Percentiles rank a stretch among this genome's conserved stretches.
Conservation (phyloP, 2,888 invertebrate species). For the Incurvaria masculella region DNA sequence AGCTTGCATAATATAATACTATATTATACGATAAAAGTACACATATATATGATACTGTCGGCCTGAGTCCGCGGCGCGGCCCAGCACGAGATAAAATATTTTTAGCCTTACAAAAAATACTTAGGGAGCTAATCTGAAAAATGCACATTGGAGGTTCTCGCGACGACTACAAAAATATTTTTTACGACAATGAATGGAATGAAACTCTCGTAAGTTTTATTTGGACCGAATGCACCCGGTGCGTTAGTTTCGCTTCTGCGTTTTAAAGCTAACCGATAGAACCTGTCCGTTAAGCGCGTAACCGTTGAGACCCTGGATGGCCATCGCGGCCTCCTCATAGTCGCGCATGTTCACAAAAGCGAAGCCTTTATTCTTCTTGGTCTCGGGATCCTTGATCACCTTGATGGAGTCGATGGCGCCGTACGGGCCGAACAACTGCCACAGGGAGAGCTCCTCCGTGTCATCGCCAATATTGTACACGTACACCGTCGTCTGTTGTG, state of each 20-base stretch:
- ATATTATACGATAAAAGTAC: slow-evolving; percentile 50
- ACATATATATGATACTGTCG: slow-evolving; percentile 53
- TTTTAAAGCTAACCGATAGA: slow-evolving; percentile 57
- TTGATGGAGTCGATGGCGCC: slow-evolving; percentile 55
- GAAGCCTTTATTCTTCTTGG: slow-evolving; percentile 55
- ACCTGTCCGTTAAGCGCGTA: slow-evolving; percentile 56
- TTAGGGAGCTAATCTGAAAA: slow-evolving; percentile 51
- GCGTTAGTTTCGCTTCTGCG: slow-evolving; percentile 41
- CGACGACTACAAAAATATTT: slow-evolving; percentile 55
- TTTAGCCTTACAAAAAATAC: slow-evolving; percentile 56
- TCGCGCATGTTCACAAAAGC: slow-evolving; percentile 55
- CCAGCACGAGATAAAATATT: slow-evolving; percentile 51
- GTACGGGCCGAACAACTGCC: slow-evolving; percentile 54
- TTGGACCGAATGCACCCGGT: slow-evolving; percentile 19
- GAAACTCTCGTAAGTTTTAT: slow-evolving; percentile 42
- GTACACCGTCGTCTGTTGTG: slow-evolving; percentile 52
- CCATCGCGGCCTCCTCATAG: slow-evolving; percentile 53
- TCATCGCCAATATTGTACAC: slow-evolving; percentile 55
- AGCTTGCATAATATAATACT: slow-evolving; percentile 47
- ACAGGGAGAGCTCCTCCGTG: slow-evolving; percentile 49
- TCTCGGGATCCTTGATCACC: slow-evolving; percentile 54
- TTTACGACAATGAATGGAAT: slow-evolving; percentile 49
- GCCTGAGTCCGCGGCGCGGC: slow-evolving; percentile 53
- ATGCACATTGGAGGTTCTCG: slow-evolving; percentile 52
- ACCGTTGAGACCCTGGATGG: slow-evolving; percentile 53